These are phyloP conservation scores for Trinorchestia longiramus DNA, from an alignment of 1,140 invertebrate genomes.

Conservation along the genomic window DNA sequence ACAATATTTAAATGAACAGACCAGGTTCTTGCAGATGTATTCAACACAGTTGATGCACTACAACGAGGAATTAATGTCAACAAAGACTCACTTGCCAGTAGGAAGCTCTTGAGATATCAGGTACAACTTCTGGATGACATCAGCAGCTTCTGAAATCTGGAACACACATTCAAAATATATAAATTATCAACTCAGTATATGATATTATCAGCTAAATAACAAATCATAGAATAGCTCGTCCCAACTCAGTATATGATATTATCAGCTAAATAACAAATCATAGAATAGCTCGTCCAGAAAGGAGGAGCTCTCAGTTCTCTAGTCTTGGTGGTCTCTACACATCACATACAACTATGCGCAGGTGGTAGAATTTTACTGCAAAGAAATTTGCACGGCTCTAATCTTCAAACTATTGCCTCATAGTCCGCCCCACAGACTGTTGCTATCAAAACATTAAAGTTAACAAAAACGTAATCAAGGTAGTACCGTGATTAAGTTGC, in stretches of 20 bases:
- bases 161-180: conserved; percentile 44
- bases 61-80: not conserved
- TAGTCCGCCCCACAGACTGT: not conserved
- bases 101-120: conserved; percentile 95
- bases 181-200: not conserved
- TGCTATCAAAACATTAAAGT: not conserved
- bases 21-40: too few relatives aligned
- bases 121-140: conserved; percentile 97
- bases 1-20: too few relatives aligned
- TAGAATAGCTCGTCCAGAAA: not conserved
- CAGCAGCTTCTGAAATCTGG: conserved; percentile 88
- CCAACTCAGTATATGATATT: not conserved
- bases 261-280: not conserved
- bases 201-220: not conserved
- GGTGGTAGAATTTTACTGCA: not conserved
- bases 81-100: conserved; percentile 76
- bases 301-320: not conserved
- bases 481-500: not conserved
- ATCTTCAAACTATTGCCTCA: not conserved
- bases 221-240: not conserved
- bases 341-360: not conserved
- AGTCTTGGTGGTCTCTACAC: not conserved
- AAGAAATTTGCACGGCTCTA: not conserved
- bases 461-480: not conserved
- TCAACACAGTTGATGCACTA: too few relatives aligned